These are phyloP conservation scores for Cybosia mesomella DNA, from an alignment of 2,888 invertebrate species.

Conservation along the genomic window DNA sequence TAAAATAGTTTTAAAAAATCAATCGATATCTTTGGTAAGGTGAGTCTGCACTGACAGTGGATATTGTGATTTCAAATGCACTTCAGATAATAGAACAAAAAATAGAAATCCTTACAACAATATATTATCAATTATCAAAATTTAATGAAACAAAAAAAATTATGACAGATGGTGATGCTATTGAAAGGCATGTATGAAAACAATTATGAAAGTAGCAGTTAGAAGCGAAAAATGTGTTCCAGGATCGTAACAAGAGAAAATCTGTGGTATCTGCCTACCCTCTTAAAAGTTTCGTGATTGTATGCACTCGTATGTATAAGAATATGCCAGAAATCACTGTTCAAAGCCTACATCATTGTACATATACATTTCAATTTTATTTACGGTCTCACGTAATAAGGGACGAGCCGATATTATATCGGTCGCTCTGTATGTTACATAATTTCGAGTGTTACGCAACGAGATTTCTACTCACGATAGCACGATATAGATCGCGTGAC, in stretches of 20 bases:
- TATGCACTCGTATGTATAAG: no score
- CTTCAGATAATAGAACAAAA: background rate
- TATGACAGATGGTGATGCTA: no score
- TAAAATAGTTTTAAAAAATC: background rate
- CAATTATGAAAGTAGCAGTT: no score
- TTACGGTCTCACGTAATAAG: background rate
- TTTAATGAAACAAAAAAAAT: no score
- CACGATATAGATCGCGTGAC: slow-evolving; percentile 1
- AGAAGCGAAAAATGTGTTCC: no score
- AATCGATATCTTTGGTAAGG: background rate
- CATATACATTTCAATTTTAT: no score
- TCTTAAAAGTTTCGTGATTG: no score
- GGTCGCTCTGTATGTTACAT: background rate
- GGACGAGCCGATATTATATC: background rate
- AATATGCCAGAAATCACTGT: no score
- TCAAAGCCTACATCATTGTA: no score
- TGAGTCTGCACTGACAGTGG: background rate
- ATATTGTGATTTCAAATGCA: background rate
- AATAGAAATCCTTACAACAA: background rate
- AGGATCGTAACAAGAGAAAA: no score
- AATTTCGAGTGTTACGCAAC: background rate
- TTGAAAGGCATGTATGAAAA: no score
- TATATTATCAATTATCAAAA: background rate
- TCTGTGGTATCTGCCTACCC: no score
- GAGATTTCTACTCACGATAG: background rate